Evolutionary conservation across 2,113 vertebrate species (phyloP), one percentile per base, ranked within the genome.

Genomic region (Picathartes gymnocephalus): DNA sequence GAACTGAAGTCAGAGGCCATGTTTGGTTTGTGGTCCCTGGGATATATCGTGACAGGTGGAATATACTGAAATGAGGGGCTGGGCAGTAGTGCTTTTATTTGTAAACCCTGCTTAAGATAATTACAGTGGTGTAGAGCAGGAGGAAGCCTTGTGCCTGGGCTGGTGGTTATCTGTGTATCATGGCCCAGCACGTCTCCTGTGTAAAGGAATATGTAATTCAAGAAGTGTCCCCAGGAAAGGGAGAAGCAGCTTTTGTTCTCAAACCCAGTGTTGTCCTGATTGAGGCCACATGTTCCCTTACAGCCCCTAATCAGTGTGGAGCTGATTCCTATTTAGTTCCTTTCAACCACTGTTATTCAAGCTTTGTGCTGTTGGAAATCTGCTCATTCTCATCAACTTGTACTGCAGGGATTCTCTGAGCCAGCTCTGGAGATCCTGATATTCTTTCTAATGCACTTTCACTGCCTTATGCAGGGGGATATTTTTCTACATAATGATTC

Each of bases 311-410:
- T 95, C 90, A 80, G 58, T 82, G 51, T 33, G 90, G 90, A 85
- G 47, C 95, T 65, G 89, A 96, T 94, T 96, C 62, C 58, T 54
- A 70, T 94, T 95, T 95, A 82, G 66, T 37, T 92, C 71, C 90
- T 93, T 95, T 96, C 85, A 96, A 83, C 62, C 68, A 17, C 47
- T 94, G 85, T 95, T 97, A 88, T 95, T 96, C 37, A 90, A 96
- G 93, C 91, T 96, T 92, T 68, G n/a, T 93, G 72, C 77, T 94
- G 50, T 84, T 96, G 93, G 86, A 88, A 96, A 95, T 64, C 45
- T 6, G 2, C 86, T 78, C 30, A 0, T 82, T 92, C 91, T 93
- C 90, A 48, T 93, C 79, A 24, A 6, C 51, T 83, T 51, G 21
- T 40, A 3, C 80, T 57, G 76, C 60, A 44, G 47, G 47, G 56